phyloP scores from a whole-genome alignment of 2,113 vertebrate genomes.

The Mola mola region DNA sequence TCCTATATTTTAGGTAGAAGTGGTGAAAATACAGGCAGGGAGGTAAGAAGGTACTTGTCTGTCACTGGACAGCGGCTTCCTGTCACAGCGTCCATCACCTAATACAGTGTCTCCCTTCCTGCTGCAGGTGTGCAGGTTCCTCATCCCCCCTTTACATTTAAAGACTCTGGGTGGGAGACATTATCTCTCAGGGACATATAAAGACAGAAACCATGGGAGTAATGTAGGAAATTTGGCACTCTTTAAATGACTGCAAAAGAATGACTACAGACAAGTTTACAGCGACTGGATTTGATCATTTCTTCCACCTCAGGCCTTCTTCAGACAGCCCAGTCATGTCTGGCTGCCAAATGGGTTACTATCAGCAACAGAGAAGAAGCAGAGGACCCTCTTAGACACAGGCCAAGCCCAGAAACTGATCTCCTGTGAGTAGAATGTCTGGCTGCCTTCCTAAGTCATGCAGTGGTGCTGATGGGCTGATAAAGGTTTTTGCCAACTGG shows the following conservation, averaged over 20 bases:
- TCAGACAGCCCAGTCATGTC: conserved; percentile 42
- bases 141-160: conserved; percentile 7
- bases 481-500: conserved; percentile 66
- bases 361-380: conserved; percentile 65
- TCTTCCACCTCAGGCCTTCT: conserved; percentile 40
- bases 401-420: conserved; percentile 60
- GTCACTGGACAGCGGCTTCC: background rate
- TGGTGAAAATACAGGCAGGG: background rate
- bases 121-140: conserved; percentile 22
- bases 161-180: conserved; percentile 6
- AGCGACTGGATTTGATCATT: conserved; percentile 45
- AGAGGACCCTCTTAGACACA: conserved; percentile 70
- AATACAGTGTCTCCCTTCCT: background rate
- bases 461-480: conserved; percentile 71
- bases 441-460: conserved; percentile 69
- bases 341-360: conserved; percentile 68
- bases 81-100: conserved; percentile 1
- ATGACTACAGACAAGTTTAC: conserved; percentile 35
- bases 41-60: background rate
- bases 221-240: conserved; percentile 18
- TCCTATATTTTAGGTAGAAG: background rate
- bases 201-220: background rate
- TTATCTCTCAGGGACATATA: conserved; percentile 2
- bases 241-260: conserved; percentile 26
- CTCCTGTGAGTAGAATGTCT: conserved; percentile 67